Conservation (phyloP, 2,113 vertebrate genomes). For the Zonotrichia leucophrys region DNA sequence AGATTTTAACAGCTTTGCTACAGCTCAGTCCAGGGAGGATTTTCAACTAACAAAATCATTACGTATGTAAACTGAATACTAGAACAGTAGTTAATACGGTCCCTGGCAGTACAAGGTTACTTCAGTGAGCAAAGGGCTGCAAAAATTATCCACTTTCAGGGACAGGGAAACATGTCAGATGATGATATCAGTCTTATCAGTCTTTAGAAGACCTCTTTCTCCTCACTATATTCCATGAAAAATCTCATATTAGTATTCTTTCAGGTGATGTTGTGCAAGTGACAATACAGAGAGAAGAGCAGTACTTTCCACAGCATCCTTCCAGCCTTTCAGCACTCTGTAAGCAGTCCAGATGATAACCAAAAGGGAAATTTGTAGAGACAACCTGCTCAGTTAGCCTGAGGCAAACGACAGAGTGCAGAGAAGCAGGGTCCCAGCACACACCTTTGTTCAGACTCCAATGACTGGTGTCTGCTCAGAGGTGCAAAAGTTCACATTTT, state of each 20-base stretch:
- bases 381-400: neutral
- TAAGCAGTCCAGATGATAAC: neutral
- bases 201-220: neutral
- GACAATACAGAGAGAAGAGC: neutral
- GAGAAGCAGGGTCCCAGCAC: neutral
- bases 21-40: neutral
- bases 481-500: neutral
- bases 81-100: neutral
- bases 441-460: neutral
- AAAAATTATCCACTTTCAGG: slow-evolving; percentile 10
- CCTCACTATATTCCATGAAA: neutral
- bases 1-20: neutral
- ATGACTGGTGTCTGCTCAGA: neutral
- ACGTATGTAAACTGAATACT: neutral
- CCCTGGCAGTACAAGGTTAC: neutral
- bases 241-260: neutral
- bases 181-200: neutral
- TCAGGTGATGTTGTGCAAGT: neutral
- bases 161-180: neutral
- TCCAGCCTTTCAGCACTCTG: neutral
- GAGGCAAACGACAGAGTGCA: neutral
- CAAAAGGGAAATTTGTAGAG: neutral
- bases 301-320: neutral
- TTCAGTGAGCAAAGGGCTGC: neutral
- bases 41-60: slow-evolving; percentile 8